phyloP scores from a whole-genome alignment of 2,113 vertebrate species.

The Blennius ocellaris region DNA sequence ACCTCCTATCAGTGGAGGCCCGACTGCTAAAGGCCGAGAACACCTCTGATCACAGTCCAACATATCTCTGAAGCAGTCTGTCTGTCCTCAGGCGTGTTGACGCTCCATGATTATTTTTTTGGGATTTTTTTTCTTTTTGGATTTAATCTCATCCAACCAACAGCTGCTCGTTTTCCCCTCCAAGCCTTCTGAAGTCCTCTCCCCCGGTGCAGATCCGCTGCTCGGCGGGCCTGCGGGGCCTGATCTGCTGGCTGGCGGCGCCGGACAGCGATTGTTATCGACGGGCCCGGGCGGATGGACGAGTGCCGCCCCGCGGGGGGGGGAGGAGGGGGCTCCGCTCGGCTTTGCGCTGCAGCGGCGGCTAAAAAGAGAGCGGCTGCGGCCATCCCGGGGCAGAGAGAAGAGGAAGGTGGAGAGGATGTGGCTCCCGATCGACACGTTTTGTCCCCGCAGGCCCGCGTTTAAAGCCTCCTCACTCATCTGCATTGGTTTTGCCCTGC shows the following conservation, averaged over 20 bases:
- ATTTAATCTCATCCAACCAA: conserved; percentile 46
- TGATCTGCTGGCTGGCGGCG: conserved; percentile 51
- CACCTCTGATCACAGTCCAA: conserved; percentile 63
- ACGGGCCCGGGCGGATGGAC: conserved; percentile 40
- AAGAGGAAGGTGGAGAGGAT: too few relatives aligned
- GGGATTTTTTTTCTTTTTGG: conserved; percentile 1
- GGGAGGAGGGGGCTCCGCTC: conserved; percentile 1
- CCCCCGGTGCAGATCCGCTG: conserved; percentile 18
- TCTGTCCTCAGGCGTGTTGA: conserved; percentile 46
- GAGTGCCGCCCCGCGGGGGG: conserved; percentile 51
- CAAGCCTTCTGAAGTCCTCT: conserved; percentile 38
- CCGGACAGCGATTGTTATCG: conserved; percentile 72
- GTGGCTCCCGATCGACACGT: not conserved
- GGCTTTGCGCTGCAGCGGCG: conserved; percentile 8
- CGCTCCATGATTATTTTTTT: conserved; percentile 32
- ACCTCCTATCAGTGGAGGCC: conserved; percentile 32
- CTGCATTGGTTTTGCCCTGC: conserved; percentile 36
- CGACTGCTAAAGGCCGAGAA: conserved; percentile 25
- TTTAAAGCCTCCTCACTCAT: conserved; percentile 42
- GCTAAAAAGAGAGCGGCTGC: too few relatives aligned
- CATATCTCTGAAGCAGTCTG: conserved; percentile 50
- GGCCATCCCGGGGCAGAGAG: too few relatives aligned
- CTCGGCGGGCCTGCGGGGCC: conserved; percentile 30
- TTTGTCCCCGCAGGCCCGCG: conserved; percentile 3
- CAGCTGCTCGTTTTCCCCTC: conserved; percentile 18